Evolutionary conservation across 2,797 vertebrate species (phyloP), one percentile per base, ranked within the genome.

Genomic region (Cercopithecus hamlyni): DNA sequence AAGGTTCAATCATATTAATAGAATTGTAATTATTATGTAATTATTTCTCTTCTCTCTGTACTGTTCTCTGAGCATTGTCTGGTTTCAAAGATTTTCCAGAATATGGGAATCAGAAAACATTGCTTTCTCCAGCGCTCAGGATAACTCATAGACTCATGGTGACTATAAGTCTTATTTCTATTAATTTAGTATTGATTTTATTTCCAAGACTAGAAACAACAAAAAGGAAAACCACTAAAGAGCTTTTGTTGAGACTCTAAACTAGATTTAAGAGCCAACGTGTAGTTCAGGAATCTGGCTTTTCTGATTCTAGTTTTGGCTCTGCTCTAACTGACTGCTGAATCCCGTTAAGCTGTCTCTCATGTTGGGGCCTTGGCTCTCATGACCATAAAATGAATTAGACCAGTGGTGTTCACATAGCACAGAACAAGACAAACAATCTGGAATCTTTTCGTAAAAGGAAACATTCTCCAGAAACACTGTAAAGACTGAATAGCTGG

Each of bases 51-150:
- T 36, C 7, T 67, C 50, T 94, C 52, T 70, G 41, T 79, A 15
- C 15, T 73, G 17, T 43, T 75, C 20, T 76, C 52, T 67, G 33
- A 92, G 11, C 48, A 75, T 55, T 79, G 33, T 70, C 80, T 90
- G 14, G 8, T 48, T 94, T 83, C 48, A 41, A 43, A 93, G 33
- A 33, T 72, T 93, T 90, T 97, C 79, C 80, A 90, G 55, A 90
- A 88, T 15, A 22, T 9, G 10, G 5, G 33, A 11, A 50, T 88
- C 80, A 57, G 61, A 72, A 93, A 96, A 80, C 33, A 55, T 33
- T 30, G 11, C 9, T 45, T 1, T 79, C 33, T 4, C 19, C 17
- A 14, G 5, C 36, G 20, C 2, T 92, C 89, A 67, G 85, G 20
- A 15, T 77, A 75, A 36, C 30, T 86, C 20, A 7, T 24, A 52